Base-by-base conservation (phyloP, 2,797 vertebrate species). In the Otolemur crassicaudatus region DNA sequence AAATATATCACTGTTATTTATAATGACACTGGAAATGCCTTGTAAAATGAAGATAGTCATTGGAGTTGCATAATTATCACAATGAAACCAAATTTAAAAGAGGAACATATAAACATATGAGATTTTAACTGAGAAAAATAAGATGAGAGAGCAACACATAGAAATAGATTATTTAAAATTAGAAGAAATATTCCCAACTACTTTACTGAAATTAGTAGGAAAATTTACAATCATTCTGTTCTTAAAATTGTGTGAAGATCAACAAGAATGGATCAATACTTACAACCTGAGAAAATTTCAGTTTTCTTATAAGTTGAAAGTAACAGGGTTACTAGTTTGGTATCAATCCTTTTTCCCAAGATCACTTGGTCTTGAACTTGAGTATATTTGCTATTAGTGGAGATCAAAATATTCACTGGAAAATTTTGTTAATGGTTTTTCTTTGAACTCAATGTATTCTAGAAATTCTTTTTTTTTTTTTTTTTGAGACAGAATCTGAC, bases 41-140 rank as follows among this genome's bases (percentile, higher is more conserved):
- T 97, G 27, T 58, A 97, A 95, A 96, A 79, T 93, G 60, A 95
- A 91, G 43, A 76, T 34, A 69, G 73, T 58, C 77, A 82, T 5
- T 88, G 43, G 91, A 96, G 90, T 95, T 87, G 46, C 46, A 77
- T 89, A 93, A 81, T 34, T 87, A 97, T 96, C 82, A 72, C 17
- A 92, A 63, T 95, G 43, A 34, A 93, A 69, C n/a, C 87, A 90
- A 58, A 92, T 13, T 10, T 61, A 95, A 85, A 92, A 83, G 0
- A 0, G 7, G 37, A 85, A 12, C 56, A 86, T 46, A 53, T 3
- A 7, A 5, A 10, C 8, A 23, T 5, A 1, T 31, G 34, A 70
- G 75, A 92, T 70, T 75, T 70, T 53, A 70, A 70, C 10, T 23
- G 2, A 34, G 37, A 75, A 79, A 96, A 58, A 90, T 67, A 61